phyloP scores from a whole-genome alignment of 2,888 invertebrate species.

The Mactromeris polynyma region DNA sequence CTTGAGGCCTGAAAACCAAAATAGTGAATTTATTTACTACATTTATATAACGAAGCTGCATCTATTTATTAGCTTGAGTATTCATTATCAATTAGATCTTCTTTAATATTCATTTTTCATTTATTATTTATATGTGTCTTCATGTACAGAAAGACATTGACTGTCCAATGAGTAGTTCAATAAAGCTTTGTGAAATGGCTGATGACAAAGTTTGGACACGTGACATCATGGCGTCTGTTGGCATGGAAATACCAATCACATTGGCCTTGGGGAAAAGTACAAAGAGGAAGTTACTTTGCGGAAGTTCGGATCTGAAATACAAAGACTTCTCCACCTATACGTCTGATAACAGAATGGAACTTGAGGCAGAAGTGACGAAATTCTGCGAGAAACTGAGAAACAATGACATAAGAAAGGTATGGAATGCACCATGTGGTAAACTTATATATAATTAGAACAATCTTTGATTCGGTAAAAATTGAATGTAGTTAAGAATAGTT shows the following conservation, averaged over 20 bases:
- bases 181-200: conserved; percentile 63
- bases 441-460: no score
- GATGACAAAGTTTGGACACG: conserved; percentile 78
- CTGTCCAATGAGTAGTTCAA: conserved; percentile 76
- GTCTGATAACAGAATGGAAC: background rate
- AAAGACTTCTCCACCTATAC: background rate
- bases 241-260: conserved; percentile 68
- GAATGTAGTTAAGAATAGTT: no score
- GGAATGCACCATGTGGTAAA: no score
- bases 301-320: background rate
- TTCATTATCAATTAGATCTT: no score
- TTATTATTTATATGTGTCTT: no score
- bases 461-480: no score
- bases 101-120: no score
- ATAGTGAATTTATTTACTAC: no score
- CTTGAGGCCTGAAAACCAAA: no score
- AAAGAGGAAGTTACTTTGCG: background rate
- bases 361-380: conserved; percentile 13
- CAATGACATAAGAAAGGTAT: conserved; percentile 18
- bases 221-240: conserved; percentile 66
- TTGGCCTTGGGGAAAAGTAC: conserved; percentile 58
- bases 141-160: conserved; percentile 65
- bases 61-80: no score
- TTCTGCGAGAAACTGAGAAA: background rate
- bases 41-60: no score